These are phyloP conservation scores for Apolygus lucorum DNA, from an alignment of 1,140 invertebrate genomes.

Conservation along the genomic window DNA sequence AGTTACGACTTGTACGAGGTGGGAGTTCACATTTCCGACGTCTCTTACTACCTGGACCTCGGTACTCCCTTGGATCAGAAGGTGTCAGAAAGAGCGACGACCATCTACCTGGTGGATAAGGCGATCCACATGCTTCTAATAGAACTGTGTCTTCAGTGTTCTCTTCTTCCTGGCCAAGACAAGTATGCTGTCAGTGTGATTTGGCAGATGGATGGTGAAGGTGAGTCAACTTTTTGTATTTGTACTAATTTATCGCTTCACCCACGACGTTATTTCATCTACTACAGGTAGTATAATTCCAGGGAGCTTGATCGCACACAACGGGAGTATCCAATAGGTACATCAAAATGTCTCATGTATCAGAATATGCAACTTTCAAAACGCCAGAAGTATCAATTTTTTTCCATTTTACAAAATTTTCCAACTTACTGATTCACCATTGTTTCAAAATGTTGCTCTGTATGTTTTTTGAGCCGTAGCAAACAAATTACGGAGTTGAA, in stretches of 20 bases:
- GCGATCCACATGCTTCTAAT: slow-evolving; percentile 80
- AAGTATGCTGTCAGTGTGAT: slow-evolving; percentile 81
- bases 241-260: neutral
- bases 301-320: no score
- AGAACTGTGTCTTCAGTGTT: slow-evolving; percentile 74
- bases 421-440: no score
- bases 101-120: slow-evolving; percentile 76
- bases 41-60: slow-evolving; percentile 68
- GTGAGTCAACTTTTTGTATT: neutral
- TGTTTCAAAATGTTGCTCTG: no score
- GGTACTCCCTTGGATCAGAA: slow-evolving; percentile 58
- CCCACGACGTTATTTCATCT: no score
- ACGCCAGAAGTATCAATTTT: no score
- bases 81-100: slow-evolving; percentile 68
- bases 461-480: no score
- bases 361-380: no score
- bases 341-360: no score
- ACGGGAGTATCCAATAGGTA: no score
- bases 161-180: slow-evolving; percentile 73
- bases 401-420: no score
- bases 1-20: slow-evolving; percentile 67
- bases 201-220: slow-evolving; percentile 61
- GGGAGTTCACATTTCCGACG: slow-evolving; percentile 91
- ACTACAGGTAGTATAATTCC: no score
- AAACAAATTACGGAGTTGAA: no score